Evolutionary conservation across 2,797 vertebrate genomes (phyloP), one percentile per base, ranked within the genome.

Genomic region (Clarias laeviceps): DNA sequence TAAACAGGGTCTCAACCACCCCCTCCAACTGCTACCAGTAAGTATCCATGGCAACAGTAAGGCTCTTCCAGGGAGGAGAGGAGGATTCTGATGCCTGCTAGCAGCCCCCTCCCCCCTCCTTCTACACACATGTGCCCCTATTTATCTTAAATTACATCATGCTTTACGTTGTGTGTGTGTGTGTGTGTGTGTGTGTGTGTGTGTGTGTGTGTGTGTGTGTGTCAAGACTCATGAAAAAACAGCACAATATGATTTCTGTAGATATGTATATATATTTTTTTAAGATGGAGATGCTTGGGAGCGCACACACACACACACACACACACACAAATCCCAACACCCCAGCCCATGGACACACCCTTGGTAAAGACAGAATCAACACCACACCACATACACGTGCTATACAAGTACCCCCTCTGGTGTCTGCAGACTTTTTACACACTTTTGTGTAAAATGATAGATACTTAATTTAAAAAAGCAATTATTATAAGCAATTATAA

Each of bases 321-420:
- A 70, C 29, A 82, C 50, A 73, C 45, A 45, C 45, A 45, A 11
- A 45, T n/a, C 18, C 62, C 62, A 77, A 82, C 64, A 82, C 29
- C 57, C 37, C 50, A 80, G 61, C 37, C 9, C 59, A 59, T 73
- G 65, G 66, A 77, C 81, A 88, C 84, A 84, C 86, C 82, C 82
- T 66, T 59, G 78, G 22, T n/a, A 70, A 20, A 18, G 24, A 74
- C 45, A 76, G n/a, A 70, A 29, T 84, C 61, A 73, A 56, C 37
- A 4, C 50, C 6, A 81, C 64, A 82, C 34, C n/a, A 59, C 82
- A 62, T 78, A 64, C 73, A 85, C 83, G 61, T 12, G 50, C 72
- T 85, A 88, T 88, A 80, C 83, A 85, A 86, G 69, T 65, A 82
- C 89, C 84, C 89, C 88, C 87, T 88, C 89, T 89, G 87, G 76